phyloP scores from a whole-genome alignment of 2,113 vertebrate species.

The Isichthys henryi region DNA sequence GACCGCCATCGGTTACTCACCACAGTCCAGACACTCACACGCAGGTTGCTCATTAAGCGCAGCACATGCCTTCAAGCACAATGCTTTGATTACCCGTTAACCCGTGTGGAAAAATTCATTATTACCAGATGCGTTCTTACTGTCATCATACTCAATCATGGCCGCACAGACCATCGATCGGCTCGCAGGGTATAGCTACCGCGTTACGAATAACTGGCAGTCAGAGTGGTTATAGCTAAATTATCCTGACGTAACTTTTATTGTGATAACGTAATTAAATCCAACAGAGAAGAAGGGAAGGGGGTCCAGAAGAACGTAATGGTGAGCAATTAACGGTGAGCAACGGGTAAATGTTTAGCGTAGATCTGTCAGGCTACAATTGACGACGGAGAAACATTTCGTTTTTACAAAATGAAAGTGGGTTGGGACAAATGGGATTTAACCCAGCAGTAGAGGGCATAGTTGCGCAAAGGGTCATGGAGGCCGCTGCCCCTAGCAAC shows the following conservation, averaged over 20 bases:
- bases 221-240: background rate
- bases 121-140: background rate
- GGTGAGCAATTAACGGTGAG: background rate
- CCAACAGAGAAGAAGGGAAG: background rate
- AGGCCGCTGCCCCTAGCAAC: background rate
- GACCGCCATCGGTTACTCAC: background rate
- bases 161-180: background rate
- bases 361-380: background rate
- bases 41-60: background rate
- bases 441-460: background rate
- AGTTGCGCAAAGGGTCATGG: background rate
- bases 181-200: background rate
- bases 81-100: background rate
- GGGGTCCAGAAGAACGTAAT: background rate
- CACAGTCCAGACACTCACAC: background rate
- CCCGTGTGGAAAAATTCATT: slow-evolving; percentile 3
- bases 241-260: background rate
- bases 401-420: background rate
- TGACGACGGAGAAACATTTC: background rate
- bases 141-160: background rate
- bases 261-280: background rate
- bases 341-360: background rate
- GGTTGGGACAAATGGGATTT: background rate
- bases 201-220: background rate
- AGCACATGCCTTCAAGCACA: background rate